Evolutionary conservation across 2,888 invertebrate genomes (phyloP).

Genomic region (Andrena haemorrhoa): DNA sequence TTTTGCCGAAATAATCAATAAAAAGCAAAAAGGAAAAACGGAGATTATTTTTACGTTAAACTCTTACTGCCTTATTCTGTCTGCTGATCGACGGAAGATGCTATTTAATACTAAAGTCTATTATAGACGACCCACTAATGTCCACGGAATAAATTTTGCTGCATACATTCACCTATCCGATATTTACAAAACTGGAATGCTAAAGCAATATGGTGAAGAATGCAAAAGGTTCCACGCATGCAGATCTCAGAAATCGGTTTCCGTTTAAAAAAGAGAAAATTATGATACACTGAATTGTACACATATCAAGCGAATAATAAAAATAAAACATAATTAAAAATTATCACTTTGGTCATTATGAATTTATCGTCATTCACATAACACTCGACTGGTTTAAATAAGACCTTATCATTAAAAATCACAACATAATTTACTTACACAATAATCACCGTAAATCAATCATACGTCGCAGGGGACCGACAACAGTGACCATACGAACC

Average conservation of each 20-base stretch:
- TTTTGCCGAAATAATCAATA: not conserved
- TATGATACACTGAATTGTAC: slow-evolving; percentile 47
- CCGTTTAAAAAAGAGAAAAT: slow-evolving; percentile 2
- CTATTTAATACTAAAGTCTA: slow-evolving; percentile 20
- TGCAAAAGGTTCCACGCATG: slow-evolving; percentile 21
- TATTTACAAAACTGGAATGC: slow-evolving; percentile 49
- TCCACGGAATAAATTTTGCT: slow-evolving; percentile 13
- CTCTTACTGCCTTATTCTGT: slow-evolving; percentile 24
- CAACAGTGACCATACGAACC: slow-evolving; percentile 29
- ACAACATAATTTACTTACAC: slow-evolving; percentile 45
- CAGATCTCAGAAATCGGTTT: slow-evolving; percentile 14
- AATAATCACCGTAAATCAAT: slow-evolving; percentile 31
- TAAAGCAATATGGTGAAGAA: slow-evolving; percentile 32
- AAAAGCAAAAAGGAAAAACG: slow-evolving; percentile 9
- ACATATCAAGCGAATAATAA: slow-evolving; percentile 37
- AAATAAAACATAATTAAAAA: slow-evolving; percentile 37
- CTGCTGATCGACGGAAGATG: slow-evolving; percentile 14
- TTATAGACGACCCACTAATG: slow-evolving; percentile 32
- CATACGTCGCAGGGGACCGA: slow-evolving; percentile 17
- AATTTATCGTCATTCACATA: slow-evolving; percentile 38
- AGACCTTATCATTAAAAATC: slow-evolving; percentile 53
- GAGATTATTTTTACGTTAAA: slow-evolving; percentile 19
- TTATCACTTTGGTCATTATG: slow-evolving; percentile 56
- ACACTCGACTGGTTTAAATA: slow-evolving; percentile 30
- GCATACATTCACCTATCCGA: slow-evolving; percentile 2